Percentiles rank a stretch among this genome's conserved stretches.
These are phyloP conservation scores for Hydra vulgaris DNA, from an alignment of 30 jellyfish, hydroid and myxozoan genomes.

Conservation along the genomic window DNA sequence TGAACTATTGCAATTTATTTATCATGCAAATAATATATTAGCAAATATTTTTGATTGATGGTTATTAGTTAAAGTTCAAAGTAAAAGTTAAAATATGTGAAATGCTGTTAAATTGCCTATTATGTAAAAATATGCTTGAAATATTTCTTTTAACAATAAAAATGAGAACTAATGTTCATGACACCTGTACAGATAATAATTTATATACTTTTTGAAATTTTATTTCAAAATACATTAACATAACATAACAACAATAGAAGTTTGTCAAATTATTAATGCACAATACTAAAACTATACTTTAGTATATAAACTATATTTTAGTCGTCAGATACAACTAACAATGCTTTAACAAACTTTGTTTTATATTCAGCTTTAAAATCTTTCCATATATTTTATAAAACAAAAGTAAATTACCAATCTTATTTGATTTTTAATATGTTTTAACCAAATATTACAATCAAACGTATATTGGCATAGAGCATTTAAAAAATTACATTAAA, in stretches of 20 bases:
- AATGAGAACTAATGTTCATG: neutral
- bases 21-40: too few species aligned
- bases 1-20: too few species aligned
- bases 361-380: neutral
- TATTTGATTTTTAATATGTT: neutral
- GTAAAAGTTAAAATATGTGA: neutral
- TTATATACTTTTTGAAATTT: too few species aligned
- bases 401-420: too few species aligned
- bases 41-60: too few species aligned
- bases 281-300: neutral
- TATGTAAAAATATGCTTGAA: neutral
- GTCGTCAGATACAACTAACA: neutral
- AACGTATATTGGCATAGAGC: neutral
- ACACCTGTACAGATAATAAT: neutral
- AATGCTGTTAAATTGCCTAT: neutral
- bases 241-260: neutral
- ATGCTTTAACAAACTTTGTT: neutral
- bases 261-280: neutral
- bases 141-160: neutral
- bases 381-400: neutral
- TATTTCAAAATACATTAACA: neutral
- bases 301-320: too few species aligned
- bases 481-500: too few species aligned
- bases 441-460: neutral
- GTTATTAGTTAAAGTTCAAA: neutral